Base-by-base conservation (phyloP, 2,113 vertebrate genomes). In the Corythoichthys intestinalis region DNA sequence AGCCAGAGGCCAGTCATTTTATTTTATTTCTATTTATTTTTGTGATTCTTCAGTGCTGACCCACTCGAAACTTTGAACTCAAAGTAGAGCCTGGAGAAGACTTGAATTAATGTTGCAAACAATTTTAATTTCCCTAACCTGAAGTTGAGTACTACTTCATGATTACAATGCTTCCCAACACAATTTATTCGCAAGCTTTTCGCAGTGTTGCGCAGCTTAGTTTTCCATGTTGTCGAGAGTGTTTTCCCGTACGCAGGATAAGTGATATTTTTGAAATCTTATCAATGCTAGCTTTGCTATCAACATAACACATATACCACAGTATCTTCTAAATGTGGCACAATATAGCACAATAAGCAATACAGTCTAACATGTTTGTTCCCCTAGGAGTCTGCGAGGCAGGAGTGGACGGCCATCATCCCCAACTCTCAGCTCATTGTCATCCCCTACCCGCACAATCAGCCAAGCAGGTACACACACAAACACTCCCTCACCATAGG, bases 341-440 rank as follows among this genome's bases (percentile, higher is more conserved):
- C 11, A 65, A 20, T 71, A 70, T 49, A 73, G 70, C 34, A 44
- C 37, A 2, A 37, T 4, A 61, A 56, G 50, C 37, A 49, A 46
- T 61, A 17, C 62, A 28, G 20, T 28, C 20, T 28, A 28, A 28
- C 20, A 28, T 49, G 47, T 35, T 54, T 4, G 15, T 66, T 46
- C 49, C 90, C 39, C 11, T 83, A 99, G 97, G 85, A 92, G 9
- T 15, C 92, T 64, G 91, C 95, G 78, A 95, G 84, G 68, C 93
- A 97, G 79, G 97, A 98, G 75, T 99, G 97, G 97, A 98, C 95
- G 1, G 96, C 97, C 67, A 98, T 99, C 85, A 99, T 99, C 80
- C 97, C 97, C 52, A 99, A 99, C 86, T 98, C 97, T 39, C 97
- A 99, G 89, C 95, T 99, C 2, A 98, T 99, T 17, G 97, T 99